Base-by-base conservation (phyloP, 1,140 invertebrate species). In the Tetranychus urticae region DNA sequence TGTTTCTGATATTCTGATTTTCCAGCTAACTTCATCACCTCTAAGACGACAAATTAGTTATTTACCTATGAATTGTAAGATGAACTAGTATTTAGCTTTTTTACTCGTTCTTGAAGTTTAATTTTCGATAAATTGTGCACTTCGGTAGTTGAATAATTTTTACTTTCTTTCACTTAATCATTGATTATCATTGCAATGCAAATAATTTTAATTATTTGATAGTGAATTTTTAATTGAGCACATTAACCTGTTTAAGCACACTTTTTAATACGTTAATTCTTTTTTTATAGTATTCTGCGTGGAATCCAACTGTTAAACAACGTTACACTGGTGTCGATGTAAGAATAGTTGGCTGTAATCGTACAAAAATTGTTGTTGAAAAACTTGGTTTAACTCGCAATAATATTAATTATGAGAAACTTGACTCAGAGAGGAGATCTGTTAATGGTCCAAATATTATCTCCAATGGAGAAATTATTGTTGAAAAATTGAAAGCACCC, bases 401-500 rank as follows among this genome's bases (percentile, higher is more conserved):
- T 23, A 63, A 64, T 54, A 46, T 57, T 48, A 63, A 36, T n/a
- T 45, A 35, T 39, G 35, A 35, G 6, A 23, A 56, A 42, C 56
- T 62, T 64, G 64, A 65, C 60, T 39, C 39, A 6, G 39, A 42
- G 10, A 42, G 10, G 10, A 42, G 45, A 10, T 59, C n/a, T 39
- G 36, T 23, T 42, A 8, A 59, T 54, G 33, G 7, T 34, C 7
- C 37, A 8, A 59, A 58, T 47, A 36, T 59, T 46, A 56, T 2
- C 58, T 31, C 33, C 23, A 13, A 55, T 42, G 58, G 23, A 6
- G 55, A 42, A 6, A 35, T 34, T 80, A 67, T 81, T 80, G 68
- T 79, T 84, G 60, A 59, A 31, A 48, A 52, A 68, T 78, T 78
- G 59, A 82, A 85, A 77, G 78, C 45, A n/a, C 35, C 39, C 2